Conservation (phyloP, 2,113 vertebrate species). For the Proteles cristata region DNA sequence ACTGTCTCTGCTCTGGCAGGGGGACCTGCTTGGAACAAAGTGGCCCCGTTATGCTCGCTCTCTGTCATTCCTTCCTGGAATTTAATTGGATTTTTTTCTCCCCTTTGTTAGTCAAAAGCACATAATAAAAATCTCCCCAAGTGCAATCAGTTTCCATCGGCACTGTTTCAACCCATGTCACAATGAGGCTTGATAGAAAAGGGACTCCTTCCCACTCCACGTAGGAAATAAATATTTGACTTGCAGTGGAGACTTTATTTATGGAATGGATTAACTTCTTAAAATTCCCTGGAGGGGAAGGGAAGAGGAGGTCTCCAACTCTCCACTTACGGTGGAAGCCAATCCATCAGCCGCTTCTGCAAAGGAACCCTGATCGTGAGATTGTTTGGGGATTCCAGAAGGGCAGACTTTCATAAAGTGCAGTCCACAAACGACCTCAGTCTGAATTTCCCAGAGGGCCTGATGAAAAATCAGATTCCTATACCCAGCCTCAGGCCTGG, state of each 20-base stretch:
- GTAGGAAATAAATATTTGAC: slow-evolving; percentile 69
- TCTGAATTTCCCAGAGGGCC: neutral
- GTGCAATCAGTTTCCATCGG: slow-evolving; percentile 72
- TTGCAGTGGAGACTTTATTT: slow-evolving; percentile 70
- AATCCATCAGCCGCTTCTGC: neutral
- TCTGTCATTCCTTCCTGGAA: slow-evolving; percentile 78
- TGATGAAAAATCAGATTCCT: slow-evolving; percentile 39
- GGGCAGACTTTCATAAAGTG: neutral
- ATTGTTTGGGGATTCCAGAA: slow-evolving; percentile 15
- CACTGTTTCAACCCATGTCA: slow-evolving; percentile 58
- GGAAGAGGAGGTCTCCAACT: neutral
- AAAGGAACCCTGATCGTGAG: neutral
- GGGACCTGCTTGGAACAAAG: slow-evolving; percentile 76
- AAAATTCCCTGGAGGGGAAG: neutral
- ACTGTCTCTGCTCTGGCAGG: slow-evolving; percentile 68
- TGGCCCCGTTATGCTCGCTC: slow-evolving; percentile 79
- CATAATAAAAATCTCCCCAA: slow-evolving; percentile 81
- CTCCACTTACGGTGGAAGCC: neutral
- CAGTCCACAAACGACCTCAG: neutral
- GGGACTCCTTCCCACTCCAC: slow-evolving; percentile 12
- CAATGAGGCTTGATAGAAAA: slow-evolving; percentile 59
- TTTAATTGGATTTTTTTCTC: slow-evolving; percentile 84
- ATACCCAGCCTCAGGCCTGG: neutral
- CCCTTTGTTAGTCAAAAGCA: slow-evolving; percentile 83
- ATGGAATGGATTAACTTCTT: slow-evolving; percentile 62